Conservation (phyloP, 2,113 vertebrate genomes). For the Nerophis lumbriciformis region DNA sequence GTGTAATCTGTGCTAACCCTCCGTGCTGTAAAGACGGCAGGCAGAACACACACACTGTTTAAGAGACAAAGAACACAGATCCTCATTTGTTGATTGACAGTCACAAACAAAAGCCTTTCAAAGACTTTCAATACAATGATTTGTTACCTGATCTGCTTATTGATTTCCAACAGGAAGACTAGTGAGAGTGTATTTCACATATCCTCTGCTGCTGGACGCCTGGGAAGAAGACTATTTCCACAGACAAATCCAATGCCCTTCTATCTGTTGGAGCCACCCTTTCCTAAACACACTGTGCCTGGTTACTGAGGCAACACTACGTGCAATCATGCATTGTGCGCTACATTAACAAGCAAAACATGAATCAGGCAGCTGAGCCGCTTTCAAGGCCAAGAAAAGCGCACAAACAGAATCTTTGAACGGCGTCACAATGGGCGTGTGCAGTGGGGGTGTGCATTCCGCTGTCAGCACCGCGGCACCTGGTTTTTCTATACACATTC, state of each 20-base stretch:
- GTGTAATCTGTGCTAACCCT: conserved; percentile 1
- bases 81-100: conserved; percentile 15
- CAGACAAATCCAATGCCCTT: no score
- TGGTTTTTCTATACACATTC: conserved; percentile 20
- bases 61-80: conserved; percentile 38
- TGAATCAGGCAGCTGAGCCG: conserved; percentile 17
- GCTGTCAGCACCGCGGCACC: conserved; percentile 52
- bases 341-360: not conserved
- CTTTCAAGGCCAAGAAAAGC: conserved; percentile 15
- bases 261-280: no score
- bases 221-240: no score
- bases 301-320: no score
- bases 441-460: conserved; percentile 50
- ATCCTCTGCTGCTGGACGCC: no score
- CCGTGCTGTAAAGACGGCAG: conserved; percentile 2
- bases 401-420: conserved; percentile 51
- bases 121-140: conserved; percentile 12
- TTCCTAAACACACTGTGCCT: not conserved
- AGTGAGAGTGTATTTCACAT: no score
- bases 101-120: conserved; percentile 16
- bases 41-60: conserved; percentile 21
- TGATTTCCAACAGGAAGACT: conserved; percentile 29
- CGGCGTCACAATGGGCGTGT: conserved; percentile 49
- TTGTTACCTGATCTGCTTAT: conserved; percentile 7
- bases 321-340: conserved; percentile 4